Evolutionary conservation across 2,888 invertebrate genomes (phyloP).

Genomic region (Trissolcus brochymenae): DNA sequence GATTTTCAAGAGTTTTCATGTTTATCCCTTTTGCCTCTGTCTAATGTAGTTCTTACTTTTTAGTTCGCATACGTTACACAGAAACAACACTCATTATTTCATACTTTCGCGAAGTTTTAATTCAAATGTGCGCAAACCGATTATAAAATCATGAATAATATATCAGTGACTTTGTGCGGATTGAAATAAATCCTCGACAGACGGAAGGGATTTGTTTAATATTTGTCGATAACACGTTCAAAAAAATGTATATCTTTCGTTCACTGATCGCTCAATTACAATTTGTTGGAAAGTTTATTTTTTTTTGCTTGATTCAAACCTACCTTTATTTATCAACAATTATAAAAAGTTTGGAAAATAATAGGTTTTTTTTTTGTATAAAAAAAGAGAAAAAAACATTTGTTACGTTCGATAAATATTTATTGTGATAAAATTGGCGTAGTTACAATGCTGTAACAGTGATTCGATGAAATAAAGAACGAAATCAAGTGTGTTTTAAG

Average conservation of each 20-base stretch:
- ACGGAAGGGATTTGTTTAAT: neutral
- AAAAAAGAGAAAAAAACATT: constrained; percentile 1
- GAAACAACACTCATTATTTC: constrained; percentile 27
- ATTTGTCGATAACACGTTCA: no score
- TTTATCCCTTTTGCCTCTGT: neutral
- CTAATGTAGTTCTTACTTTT: constrained; percentile 1
- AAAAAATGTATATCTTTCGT: no score
- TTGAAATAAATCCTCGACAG: neutral
- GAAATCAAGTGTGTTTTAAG: constrained; percentile 42
- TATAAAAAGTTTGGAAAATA: no score
- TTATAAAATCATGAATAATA: constrained; percentile 35
- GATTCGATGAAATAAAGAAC: constrained; percentile 37
- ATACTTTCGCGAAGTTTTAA: constrained; percentile 19
- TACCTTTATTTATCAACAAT: no score
- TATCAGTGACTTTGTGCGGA: neutral
- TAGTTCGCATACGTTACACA: constrained; percentile 8
- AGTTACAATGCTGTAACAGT: constrained; percentile 52
- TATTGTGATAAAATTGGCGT: constrained; percentile 52
- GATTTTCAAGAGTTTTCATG: neutral
- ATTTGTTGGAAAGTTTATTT: no score
- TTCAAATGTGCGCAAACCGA: constrained; percentile 20
- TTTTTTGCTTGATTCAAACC: no score
- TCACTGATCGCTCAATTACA: no score
- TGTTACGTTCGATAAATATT: constrained; percentile 44
- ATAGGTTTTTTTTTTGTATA: neutral